Percentiles rank a stretch among this genome's conserved stretches.
Evolutionary conservation across 2,888 invertebrate species (phyloP).

Genomic region (Prosopocoilus inquinatus): DNA sequence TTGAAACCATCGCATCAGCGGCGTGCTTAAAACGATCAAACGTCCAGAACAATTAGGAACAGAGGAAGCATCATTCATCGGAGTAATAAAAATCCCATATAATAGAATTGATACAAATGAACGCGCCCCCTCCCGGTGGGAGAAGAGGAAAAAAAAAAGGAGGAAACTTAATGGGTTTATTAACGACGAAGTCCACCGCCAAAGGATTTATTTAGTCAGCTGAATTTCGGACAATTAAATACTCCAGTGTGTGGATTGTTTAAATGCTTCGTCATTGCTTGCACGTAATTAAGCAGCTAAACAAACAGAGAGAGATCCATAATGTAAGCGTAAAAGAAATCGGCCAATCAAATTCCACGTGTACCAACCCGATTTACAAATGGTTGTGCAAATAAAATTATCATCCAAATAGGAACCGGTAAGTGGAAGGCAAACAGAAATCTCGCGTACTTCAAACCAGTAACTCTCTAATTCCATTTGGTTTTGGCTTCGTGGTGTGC

Average conservation of each 20-base stretch:
- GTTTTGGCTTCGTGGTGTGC: not conserved
- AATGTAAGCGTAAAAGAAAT: not conserved
- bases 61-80: not conserved
- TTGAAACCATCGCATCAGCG: too few relatives aligned
- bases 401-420: too few relatives aligned
- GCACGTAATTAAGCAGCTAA: not conserved
- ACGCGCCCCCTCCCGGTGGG: constrained; percentile 14
- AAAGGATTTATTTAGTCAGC: constrained; percentile 45
- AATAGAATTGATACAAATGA: constrained; percentile 18
- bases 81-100: constrained; percentile 15
- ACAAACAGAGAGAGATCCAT: not conserved
- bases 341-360: not conserved
- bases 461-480: too few relatives aligned
- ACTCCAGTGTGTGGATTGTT: constrained; percentile 15
- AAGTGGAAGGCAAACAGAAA: too few relatives aligned
- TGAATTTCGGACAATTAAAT: constrained; percentile 46
- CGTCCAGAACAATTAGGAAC: too few relatives aligned
- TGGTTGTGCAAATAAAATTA: not conserved
- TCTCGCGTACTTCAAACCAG: too few relatives aligned
- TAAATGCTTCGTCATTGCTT: constrained; percentile 22
- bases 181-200: constrained; percentile 31
- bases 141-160: constrained; percentile 6
- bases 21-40: too few relatives aligned
- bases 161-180: constrained; percentile 13
- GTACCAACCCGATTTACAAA: not conserved